A percentile compares a stretch with the other conserved stretches of the same genome.
Conservation (phyloP, 2,113 vertebrate species). For the Microcebus ravelobensis region DNA sequence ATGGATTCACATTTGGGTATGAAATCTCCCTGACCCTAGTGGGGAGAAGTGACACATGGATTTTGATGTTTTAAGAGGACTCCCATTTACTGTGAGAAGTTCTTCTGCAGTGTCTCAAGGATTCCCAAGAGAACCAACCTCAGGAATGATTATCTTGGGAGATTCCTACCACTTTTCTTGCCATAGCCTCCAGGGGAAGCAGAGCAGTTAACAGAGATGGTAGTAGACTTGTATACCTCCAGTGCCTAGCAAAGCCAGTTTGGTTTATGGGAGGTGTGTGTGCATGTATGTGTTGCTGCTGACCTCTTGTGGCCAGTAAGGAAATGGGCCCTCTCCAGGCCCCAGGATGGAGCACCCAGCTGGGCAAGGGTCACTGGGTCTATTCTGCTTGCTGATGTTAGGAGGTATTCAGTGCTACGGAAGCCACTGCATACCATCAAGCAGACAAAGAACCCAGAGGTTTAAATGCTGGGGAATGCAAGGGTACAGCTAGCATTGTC, state of each 20-base stretch:
- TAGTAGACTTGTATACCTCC: neutral
- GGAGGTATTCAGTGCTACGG: neutral
- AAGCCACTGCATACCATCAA: neutral
- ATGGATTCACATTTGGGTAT: conserved; percentile 2
- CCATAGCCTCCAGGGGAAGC: neutral
- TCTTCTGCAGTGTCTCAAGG: neutral
- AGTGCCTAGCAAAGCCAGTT: neutral
- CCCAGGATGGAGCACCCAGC: neutral
- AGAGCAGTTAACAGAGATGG: neutral
- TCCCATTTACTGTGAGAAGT: conserved; percentile 23
- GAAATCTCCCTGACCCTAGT: neutral
- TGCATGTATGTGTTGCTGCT: conserved; percentile 34
- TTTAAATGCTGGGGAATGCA: neutral
- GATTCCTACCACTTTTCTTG: neutral
- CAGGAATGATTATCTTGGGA: neutral
- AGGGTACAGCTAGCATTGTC: neutral
- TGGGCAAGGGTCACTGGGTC: neutral
- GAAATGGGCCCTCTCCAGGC: neutral
- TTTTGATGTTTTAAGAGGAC: conserved; percentile 24
- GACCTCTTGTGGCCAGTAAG: conserved; percentile 64
- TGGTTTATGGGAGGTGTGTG: neutral
- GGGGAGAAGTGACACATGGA: neutral
- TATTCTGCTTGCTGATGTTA: neutral
- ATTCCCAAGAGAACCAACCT: conserved; percentile 23
- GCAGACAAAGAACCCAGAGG: neutral